Percentiles rank a stretch among this genome's conserved stretches.
These are phyloP conservation scores for Rhaphigaster nebulosa DNA, from an alignment of 2,888 invertebrate genomes.

Conservation along the genomic window DNA sequence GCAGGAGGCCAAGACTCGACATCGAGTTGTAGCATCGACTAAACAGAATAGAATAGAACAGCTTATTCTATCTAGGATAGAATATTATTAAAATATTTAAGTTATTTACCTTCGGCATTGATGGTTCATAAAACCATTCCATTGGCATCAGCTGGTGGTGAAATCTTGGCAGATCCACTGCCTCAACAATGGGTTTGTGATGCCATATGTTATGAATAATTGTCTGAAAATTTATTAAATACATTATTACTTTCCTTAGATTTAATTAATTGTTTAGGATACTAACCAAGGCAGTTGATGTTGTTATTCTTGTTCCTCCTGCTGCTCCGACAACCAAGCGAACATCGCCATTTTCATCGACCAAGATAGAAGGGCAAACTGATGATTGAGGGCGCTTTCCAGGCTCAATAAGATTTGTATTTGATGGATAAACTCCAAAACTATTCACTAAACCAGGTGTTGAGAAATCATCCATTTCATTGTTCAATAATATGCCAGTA, in stretches of 20 bases:
- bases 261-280: background rate
- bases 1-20: too few relatives aligned
- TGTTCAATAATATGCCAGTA: conserved; percentile 92
- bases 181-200: conserved; percentile 75
- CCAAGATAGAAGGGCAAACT: conserved; percentile 86
- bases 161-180: conserved; percentile 80
- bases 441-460: conserved; percentile 79
- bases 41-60: too few relatives aligned
- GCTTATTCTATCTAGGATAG: too few relatives aligned
- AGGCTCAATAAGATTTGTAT: conserved; percentile 84
- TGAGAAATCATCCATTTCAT: conserved; percentile 97
- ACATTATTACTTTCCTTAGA: background rate
- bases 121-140: conserved; percentile 77
- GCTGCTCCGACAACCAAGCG: conserved; percentile 72
- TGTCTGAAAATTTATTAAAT: conserved; percentile 70
- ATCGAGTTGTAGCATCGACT: too few relatives aligned
- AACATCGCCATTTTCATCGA: conserved; percentile 72
- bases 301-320: conserved; percentile 73
- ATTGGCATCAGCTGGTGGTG: conserved; percentile 92
- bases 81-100: background rate
- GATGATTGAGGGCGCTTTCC: conserved; percentile 89
- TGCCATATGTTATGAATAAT: conserved; percentile 78
- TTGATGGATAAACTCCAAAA: conserved; percentile 82
- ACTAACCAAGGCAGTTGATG: conserved; percentile 69
- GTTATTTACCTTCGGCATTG: conserved; percentile 72